Conservation (phyloP, 2,888 invertebrate genomes). For the Ditula angustiorana region DNA sequence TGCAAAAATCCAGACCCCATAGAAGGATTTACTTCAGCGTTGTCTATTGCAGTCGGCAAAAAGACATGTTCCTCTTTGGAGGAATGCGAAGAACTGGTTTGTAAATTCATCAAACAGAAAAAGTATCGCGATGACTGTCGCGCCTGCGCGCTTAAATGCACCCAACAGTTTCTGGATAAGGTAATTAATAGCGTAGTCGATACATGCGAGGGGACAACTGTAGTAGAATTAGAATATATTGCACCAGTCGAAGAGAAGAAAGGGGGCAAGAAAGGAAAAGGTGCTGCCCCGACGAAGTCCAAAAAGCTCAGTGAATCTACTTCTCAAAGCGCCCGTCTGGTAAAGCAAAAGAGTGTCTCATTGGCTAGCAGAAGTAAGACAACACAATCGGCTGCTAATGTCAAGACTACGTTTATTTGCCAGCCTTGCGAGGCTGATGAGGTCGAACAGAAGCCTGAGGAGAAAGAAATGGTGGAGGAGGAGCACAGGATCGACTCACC, state of each 20-base stretch:
- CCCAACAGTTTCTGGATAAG: slow-evolving; percentile 63
- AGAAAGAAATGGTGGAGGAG: slow-evolving; percentile 60
- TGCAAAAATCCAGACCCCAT: slow-evolving; percentile 85
- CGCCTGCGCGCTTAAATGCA: slow-evolving; percentile 68
- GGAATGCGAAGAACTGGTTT: slow-evolving; percentile 79
- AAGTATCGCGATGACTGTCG: slow-evolving; percentile 68
- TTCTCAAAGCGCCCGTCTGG: slow-evolving; percentile 62
- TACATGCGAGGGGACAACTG: slow-evolving; percentile 67
- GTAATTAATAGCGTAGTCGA: slow-evolving; percentile 64
- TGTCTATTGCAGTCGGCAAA: slow-evolving; percentile 84
- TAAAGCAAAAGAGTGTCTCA: slow-evolving; percentile 55
- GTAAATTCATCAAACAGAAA: slow-evolving; percentile 69
- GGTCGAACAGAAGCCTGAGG: slow-evolving; percentile 56
- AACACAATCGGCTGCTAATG: slow-evolving; percentile 60
- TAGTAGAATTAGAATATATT: slow-evolving; percentile 66
- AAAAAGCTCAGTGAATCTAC: slow-evolving; percentile 56
- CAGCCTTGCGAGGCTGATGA: slow-evolving; percentile 65
- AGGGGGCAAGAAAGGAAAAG: slow-evolving; percentile 55
- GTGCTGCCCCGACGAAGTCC: slow-evolving; percentile 41
- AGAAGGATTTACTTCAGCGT: slow-evolving; percentile 84
- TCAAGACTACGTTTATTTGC: slow-evolving; percentile 68
- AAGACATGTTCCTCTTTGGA: slow-evolving; percentile 75
- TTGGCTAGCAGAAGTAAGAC: slow-evolving; percentile 51
- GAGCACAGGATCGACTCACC: slow-evolving; percentile 57
- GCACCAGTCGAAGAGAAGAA: slow-evolving; percentile 58